Percentiles rank a stretch among this genome's conserved stretches.
phyloP scores from a whole-genome alignment of 2,888 invertebrate genomes.

The Agrotis segetum region DNA sequence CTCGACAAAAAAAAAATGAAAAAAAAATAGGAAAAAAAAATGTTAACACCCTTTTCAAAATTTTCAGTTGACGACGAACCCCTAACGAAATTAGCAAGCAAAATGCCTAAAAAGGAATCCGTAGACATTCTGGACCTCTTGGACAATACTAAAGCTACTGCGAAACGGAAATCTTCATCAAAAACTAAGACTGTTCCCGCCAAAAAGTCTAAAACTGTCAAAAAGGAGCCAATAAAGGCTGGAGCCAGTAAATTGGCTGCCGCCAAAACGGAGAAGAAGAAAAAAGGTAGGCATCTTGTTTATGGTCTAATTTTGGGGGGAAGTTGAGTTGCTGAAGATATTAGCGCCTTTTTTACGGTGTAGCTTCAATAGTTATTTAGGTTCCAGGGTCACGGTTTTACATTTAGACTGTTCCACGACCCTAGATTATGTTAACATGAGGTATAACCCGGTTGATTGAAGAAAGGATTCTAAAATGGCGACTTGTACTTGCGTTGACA shows the following conservation, averaged over 20 bases:
- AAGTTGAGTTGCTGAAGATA: conserved; percentile 69
- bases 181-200: conserved; percentile 76
- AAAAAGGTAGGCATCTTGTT: conserved; percentile 84
- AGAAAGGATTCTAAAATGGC: no score
- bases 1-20: no score
- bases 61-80: conserved; percentile 86
- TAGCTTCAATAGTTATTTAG: no score
- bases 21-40: no score
- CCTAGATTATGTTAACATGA: no score
- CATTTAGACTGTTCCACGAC: no score
- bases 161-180: conserved; percentile 80
- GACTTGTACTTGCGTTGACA: no score
- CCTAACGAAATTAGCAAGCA: conserved; percentile 81
- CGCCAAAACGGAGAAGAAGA: conserved; percentile 82
- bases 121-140: conserved; percentile 80
- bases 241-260: conserved; percentile 75
- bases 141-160: conserved; percentile 77
- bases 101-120: conserved; percentile 84
- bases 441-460: no score
- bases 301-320: conserved; percentile 51
- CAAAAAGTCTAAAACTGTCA: conserved; percentile 78
- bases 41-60: neutral
- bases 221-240: conserved; percentile 75
- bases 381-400: no score
- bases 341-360: no score